Evolutionary conservation across 2,888 invertebrate genomes (phyloP).

Genomic region (Chaitophorus viminalis): DNA sequence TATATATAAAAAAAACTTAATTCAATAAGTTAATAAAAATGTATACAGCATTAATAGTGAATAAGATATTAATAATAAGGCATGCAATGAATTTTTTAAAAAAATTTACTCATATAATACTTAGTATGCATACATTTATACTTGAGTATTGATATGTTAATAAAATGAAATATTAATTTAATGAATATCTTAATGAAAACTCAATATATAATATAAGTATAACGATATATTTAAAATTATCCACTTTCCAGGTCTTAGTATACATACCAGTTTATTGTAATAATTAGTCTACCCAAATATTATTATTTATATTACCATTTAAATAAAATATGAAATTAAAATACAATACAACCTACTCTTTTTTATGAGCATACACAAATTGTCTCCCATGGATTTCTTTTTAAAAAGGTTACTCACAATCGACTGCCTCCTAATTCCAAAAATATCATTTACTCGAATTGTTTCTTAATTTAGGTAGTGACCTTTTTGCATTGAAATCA

Average conservation of each 20-base stretch:
- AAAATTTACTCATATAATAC: neutral
- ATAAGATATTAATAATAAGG: neutral
- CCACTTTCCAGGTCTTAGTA: neutral
- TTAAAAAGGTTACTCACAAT: no score
- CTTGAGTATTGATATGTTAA: neutral
- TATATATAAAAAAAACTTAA: neutral
- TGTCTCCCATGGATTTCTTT: no score
- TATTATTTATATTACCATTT: no score
- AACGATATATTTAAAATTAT: neutral
- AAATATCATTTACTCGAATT: no score
- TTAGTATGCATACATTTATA: neutral
- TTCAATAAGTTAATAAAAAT: neutral
- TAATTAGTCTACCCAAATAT: neutral
- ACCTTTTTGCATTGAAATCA: no score
- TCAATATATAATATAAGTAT: neutral
- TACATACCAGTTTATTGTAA: neutral
- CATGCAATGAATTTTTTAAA: neutral
- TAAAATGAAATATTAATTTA: constrained; percentile 22
- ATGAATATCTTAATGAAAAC: constrained; percentile 1
- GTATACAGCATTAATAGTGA: neutral
- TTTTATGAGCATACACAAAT: no score
- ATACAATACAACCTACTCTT: no score
- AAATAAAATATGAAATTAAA: no score
- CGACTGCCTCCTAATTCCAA: no score
- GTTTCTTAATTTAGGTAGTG: no score